Evolutionary conservation across 2,888 invertebrate species (phyloP), one percentile per base, ranked within the genome.

Genomic region (Drosophila anomalata): DNA sequence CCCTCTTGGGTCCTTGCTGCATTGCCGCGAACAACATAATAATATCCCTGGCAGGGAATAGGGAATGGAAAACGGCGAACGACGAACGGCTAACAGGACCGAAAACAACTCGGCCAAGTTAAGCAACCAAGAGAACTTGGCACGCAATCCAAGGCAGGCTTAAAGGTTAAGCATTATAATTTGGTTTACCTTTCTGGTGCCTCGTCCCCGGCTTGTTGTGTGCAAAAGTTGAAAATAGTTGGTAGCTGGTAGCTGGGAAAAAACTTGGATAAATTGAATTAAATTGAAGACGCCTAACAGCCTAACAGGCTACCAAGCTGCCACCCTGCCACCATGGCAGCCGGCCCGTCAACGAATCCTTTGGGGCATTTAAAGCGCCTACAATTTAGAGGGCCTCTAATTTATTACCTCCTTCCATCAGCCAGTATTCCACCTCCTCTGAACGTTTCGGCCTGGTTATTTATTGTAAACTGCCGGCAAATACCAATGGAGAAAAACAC

Each of bases 101-200:
- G 41, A 46, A 46, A 62, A 70, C 77, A 70, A 78, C 78, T 67
- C 75, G 78, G 44, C 73, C 73, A 69, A 79, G 80, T 75, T 73
- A 84, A 84, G 77, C 76, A 87, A 71, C 81, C 70, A 71, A 71
- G 79, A 86, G 75, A 87, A 87, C 82, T 83, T 87, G 79, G 70
- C 82, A 83, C 82, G 82, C 82, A 85, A 83, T 83, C 87, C 86
- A 60, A 72, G 78, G 73, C 77, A 56, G 72, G 70, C 86, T 85
- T 85, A 81, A 85, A 85, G 87, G 88, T 79, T 87, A 74, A 87
- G 82, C 82, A 87, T 82, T 82, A 82, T 82, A 87, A 82, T 82
- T 82, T 87, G 68, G 73, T 66, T 77, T 73, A 78, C 77, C 75
- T 75, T 81, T 78, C 70, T n/a, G 36, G 36, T 36, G 36, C 36